Conservation (phyloP, 2,113 vertebrate genomes). For the Corynorhinus townsendii region DNA sequence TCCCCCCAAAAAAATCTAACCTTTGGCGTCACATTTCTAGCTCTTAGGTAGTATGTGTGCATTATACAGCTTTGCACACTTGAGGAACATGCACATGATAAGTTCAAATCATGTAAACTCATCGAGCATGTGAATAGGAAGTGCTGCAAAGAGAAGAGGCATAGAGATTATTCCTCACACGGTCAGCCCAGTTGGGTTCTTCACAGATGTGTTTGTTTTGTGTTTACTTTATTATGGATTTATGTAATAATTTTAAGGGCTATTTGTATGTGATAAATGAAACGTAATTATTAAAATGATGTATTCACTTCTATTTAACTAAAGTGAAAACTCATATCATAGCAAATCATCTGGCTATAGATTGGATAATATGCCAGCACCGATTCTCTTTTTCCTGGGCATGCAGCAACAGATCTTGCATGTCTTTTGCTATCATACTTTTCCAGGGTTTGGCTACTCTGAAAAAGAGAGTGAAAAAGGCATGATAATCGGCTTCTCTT, state of each 20-base stretch:
- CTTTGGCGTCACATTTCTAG: not conserved
- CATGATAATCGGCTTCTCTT: not conserved
- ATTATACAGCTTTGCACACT: not conserved
- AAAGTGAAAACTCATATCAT: not conserved
- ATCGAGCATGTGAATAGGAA: not conserved
- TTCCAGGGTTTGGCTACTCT: not conserved
- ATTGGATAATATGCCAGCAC: not conserved
- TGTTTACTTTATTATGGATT: not conserved
- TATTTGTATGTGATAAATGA: not conserved
- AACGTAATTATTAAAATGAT: not conserved
- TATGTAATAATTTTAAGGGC: not conserved
- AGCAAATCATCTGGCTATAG: not conserved
- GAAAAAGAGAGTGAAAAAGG: too few relatives aligned
- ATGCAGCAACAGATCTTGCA: not conserved
- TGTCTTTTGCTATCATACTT: not conserved
- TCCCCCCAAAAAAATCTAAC: not conserved
- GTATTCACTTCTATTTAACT: not conserved
- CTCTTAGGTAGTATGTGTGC: not conserved
- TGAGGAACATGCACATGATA: rapidly evolving
- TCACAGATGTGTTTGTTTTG: not conserved
- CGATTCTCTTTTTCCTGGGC: not conserved
- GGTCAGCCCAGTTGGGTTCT: not conserved
- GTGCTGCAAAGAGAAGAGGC: not conserved
- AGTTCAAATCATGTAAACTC: not conserved
- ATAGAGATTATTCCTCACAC: not conserved